phyloP scores from a whole-genome alignment of 2,888 invertebrate genomes.

The Dorcus parallelipipedus region DNA sequence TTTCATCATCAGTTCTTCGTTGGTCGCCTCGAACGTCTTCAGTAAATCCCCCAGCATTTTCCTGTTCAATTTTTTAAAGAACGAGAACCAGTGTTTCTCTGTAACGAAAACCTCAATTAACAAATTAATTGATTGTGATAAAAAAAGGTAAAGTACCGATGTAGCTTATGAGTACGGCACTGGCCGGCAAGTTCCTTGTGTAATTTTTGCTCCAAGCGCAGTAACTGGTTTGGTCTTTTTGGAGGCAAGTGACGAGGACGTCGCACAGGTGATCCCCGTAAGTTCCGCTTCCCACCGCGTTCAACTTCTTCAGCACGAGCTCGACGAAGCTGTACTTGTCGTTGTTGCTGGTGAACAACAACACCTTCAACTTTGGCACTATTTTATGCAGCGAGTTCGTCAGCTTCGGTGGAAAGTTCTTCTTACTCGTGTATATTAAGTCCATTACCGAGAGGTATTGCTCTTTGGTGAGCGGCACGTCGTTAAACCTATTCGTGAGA shows the following conservation, averaged over 20 bases:
- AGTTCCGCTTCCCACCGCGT: constrained; percentile 52
- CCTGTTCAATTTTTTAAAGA: constrained; percentile 41
- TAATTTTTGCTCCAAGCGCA: constrained; percentile 67
- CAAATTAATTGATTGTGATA: constrained; percentile 17
- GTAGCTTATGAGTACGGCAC: constrained; percentile 61
- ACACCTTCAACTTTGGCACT: constrained; percentile 40
- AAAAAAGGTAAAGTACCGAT: constrained; percentile 45
- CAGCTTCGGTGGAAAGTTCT: constrained; percentile 55
- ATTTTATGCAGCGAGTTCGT: constrained; percentile 55
- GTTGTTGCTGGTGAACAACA: constrained; percentile 40
- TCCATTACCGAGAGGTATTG: constrained; percentile 62
- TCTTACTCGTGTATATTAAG: constrained; percentile 56
- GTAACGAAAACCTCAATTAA: constrained; percentile 25
- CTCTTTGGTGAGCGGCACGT: constrained; percentile 43
- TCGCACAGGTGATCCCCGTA: constrained; percentile 58
- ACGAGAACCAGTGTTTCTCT: constrained; percentile 37
- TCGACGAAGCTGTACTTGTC: constrained; percentile 55
- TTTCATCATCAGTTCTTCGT: constrained; percentile 47
- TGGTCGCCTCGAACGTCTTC: constrained; percentile 48
- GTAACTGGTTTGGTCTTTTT: constrained; percentile 61
- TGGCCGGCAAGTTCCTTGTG: constrained; percentile 62
- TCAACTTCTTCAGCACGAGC: constrained; percentile 62
- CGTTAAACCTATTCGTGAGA: constrained; percentile 37
- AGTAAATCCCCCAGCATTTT: constrained; percentile 52
- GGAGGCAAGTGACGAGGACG: constrained; percentile 60